A percentile compares a stretch with the other conserved stretches of the same genome.
Evolutionary conservation across 2,797 vertebrate genomes (phyloP).

Genomic region (Poecilia velifera): DNA sequence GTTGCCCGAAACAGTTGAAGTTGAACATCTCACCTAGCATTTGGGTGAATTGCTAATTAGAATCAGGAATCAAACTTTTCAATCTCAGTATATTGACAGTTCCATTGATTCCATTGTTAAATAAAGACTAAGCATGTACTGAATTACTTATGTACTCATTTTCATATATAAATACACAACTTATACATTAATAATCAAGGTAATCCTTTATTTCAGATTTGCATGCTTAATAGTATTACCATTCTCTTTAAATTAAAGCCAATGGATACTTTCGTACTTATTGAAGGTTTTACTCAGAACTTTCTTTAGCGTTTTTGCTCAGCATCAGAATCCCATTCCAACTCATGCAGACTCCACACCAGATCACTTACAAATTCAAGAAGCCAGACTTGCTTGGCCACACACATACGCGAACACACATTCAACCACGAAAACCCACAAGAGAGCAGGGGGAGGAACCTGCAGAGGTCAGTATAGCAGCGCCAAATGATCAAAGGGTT

Average conservation of each 20-base stretch:
- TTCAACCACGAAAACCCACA: slow-evolving; percentile 32
- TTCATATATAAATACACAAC: too few relatives aligned
- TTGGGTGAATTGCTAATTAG: not conserved
- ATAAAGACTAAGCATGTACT: not conserved
- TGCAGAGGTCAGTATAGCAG: slow-evolving; percentile 91
- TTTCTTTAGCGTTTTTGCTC: not conserved
- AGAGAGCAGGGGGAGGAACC: slow-evolving; percentile 64
- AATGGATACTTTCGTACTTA: not conserved
- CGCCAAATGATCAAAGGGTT: slow-evolving; percentile 76
- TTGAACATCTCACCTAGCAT: not conserved
- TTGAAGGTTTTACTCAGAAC: not conserved
- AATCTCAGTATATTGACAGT: not conserved
- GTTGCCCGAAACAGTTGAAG: not conserved
- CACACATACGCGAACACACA: slow-evolving; percentile 31
- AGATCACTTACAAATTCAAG: slow-evolving; percentile 12
- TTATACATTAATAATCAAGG: not conserved
- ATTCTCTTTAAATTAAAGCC: not conserved
- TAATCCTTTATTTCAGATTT: not conserved
- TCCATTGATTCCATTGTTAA: not conserved
- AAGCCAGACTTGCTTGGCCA: slow-evolving; percentile 16
- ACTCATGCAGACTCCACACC: not conserved
- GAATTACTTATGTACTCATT: too few relatives aligned
- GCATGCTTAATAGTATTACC: not conserved
- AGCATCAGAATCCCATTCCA: not conserved
- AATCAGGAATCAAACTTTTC: not conserved